phyloP scores from a whole-genome alignment of 2,113 vertebrate genomes.

The Pterocles burchelli region DNA sequence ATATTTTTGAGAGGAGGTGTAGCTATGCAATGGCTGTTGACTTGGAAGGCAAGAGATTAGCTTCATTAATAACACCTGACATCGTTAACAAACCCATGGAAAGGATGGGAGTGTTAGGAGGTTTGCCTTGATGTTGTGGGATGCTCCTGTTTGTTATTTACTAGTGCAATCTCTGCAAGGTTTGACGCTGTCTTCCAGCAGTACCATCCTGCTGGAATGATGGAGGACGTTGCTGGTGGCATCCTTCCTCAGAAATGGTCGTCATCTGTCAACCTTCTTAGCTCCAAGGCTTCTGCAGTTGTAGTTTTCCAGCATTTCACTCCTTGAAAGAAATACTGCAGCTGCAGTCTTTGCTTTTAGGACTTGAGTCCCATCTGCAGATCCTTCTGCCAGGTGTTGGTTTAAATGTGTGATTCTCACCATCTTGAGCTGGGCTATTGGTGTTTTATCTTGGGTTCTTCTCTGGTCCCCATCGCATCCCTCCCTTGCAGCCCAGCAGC shows the following conservation, averaged over 20 bases:
- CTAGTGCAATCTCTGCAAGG: background rate
- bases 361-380: background rate
- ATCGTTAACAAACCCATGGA: background rate
- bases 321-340: background rate
- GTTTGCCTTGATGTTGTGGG: background rate
- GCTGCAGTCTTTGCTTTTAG: background rate
- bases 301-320: background rate
- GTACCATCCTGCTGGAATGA: background rate
- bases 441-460: background rate
- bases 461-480: background rate
- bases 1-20: background rate
- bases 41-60: background rate
- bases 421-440: background rate
- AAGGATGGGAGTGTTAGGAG: background rate
- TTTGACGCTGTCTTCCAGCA: background rate
- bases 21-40: background rate
- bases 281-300: background rate
- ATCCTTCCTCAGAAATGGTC: background rate
- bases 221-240: background rate
- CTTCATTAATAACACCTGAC: background rate
- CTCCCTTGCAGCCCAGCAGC: background rate
- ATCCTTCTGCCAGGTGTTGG: background rate
- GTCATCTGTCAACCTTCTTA: background rate
- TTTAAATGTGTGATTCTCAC: background rate
- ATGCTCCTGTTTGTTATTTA: background rate